These are phyloP conservation scores for Sinopyrophorus schimmeli DNA, from an alignment of 2,888 invertebrate genomes.

Conservation along the genomic window DNA sequence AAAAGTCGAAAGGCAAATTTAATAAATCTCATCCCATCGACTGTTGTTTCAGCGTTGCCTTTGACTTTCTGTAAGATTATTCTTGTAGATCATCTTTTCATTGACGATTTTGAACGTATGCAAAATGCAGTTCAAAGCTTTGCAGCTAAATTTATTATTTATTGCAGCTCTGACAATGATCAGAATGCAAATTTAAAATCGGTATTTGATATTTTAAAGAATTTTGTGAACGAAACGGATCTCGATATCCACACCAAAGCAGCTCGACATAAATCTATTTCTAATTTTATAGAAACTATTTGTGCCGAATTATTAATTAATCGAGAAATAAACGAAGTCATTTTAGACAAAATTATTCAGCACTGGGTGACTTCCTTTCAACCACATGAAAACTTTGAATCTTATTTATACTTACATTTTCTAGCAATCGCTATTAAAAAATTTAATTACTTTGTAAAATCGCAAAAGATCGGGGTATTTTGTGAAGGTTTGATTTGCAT, in stretches of 20 bases:
- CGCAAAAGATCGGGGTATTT: not conserved
- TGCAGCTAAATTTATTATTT: slow-evolving; percentile 13
- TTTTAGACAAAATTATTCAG: slow-evolving; percentile 4
- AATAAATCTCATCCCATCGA: slow-evolving; percentile 8
- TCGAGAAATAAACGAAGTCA: too few species aligned
- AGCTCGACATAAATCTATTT: not conserved
- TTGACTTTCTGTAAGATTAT: slow-evolving; percentile 10
- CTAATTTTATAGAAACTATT: slow-evolving; percentile 13
- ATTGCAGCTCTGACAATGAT: not conserved
- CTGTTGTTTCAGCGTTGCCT: not conserved
- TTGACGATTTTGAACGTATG: not conserved
- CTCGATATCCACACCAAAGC: not conserved
- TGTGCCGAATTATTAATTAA: slow-evolving; percentile 15
- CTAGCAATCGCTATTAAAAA: slow-evolving; percentile 4
- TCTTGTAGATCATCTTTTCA: slow-evolving; percentile 10
- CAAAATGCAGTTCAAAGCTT: slow-evolving; percentile 11
- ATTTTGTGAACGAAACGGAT: not conserved
- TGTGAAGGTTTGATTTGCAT: not conserved
- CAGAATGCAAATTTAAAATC: not conserved
- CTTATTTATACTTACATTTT: slow-evolving; percentile 16
- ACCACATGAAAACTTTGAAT: slow-evolving; percentile 11
- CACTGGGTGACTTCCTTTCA: slow-evolving; percentile 10
- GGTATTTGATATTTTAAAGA: slow-evolving; percentile 8
- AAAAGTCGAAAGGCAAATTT: slow-evolving; percentile 3
- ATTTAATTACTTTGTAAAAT: not conserved